These are phyloP conservation scores for Nasonia oneida DNA, from an alignment of 2,888 invertebrate species.

Conservation along the genomic window DNA sequence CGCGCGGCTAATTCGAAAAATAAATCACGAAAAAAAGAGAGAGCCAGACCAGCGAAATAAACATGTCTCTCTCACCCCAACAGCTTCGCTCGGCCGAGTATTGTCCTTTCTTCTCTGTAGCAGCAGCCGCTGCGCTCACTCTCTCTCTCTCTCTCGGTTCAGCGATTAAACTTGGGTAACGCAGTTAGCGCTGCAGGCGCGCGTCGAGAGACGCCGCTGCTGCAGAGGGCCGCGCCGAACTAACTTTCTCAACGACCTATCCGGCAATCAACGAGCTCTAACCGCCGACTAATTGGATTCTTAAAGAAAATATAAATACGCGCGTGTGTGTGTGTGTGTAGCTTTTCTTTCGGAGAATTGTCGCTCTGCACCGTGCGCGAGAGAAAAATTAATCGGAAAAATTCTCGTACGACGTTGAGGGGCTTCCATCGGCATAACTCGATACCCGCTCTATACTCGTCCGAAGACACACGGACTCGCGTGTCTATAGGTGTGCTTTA, in stretches of 20 bases:
- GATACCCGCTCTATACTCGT: background rate
- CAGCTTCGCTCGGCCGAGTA: background rate
- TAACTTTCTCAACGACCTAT: slow-evolving; percentile 61
- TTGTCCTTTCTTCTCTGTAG: slow-evolving; percentile 11
- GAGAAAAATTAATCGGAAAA: too few relatives aligned
- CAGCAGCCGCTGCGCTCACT: background rate
- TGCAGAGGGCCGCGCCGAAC: slow-evolving; percentile 24
- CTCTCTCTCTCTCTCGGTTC: background rate
- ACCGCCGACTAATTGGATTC: slow-evolving; percentile 57
- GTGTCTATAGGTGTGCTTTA: background rate
- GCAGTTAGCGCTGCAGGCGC: slow-evolving; percentile 42
- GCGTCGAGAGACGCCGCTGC: background rate
- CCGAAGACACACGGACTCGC: background rate
- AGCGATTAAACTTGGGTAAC: slow-evolving; percentile 57
- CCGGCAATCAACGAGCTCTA: slow-evolving; percentile 61
- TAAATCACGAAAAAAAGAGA: background rate
- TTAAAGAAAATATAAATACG: slow-evolving; percentile 33
- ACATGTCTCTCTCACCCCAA: background rate
- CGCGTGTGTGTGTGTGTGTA: background rate
- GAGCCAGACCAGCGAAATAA: background rate
- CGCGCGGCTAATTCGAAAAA: too few relatives aligned
- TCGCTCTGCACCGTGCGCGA: background rate
- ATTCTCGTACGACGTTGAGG: background rate
- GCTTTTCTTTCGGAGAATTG: background rate
- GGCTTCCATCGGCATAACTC: slow-evolving; percentile 7